A percentile compares a stretch with the other conserved stretches of the same genome.
Conservation (phyloP, 1,140 invertebrate species). For the Calosoma granatense region DNA sequence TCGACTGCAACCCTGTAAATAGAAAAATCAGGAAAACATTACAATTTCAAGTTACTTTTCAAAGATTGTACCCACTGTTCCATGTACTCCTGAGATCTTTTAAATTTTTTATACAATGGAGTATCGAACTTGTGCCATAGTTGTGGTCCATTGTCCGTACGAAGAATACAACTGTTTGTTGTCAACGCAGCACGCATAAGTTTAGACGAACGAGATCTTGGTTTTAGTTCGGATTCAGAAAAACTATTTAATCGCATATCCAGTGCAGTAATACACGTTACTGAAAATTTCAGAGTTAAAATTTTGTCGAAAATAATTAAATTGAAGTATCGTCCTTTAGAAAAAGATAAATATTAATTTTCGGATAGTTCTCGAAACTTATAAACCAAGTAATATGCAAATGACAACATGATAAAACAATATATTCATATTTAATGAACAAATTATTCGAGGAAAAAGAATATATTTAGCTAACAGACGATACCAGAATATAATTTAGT, state of each 20-base stretch:
- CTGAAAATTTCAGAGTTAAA: constrained; percentile 42
- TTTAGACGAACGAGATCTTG: constrained; percentile 50
- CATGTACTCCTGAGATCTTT: constrained; percentile 57
- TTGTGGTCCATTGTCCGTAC: constrained; percentile 63
- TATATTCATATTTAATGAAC: no score
- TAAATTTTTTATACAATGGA: constrained; percentile 59
- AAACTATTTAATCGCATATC: constrained; percentile 56
- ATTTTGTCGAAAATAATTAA: constrained; percentile 13
- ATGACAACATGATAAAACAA: no score
- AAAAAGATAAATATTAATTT: no score
- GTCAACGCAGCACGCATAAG: constrained; percentile 60
- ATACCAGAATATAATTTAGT: no score
- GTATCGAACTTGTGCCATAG: constrained; percentile 66
- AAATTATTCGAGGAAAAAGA: no score
- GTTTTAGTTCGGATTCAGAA: constrained; percentile 41
- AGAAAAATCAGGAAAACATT: constrained; percentile 10
- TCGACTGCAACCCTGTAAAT: constrained; percentile 52
- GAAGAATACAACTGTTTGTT: constrained; percentile 59
- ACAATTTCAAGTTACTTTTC: constrained; percentile 7
- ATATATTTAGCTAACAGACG: no score
- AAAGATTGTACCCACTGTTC: constrained; percentile 49
- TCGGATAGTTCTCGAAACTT: no score
- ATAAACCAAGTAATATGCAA: no score
- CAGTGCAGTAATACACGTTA: constrained; percentile 58
- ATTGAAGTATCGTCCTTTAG: no score